Evolutionary conservation across 2,888 invertebrate genomes (phyloP), one percentile per base, ranked within the genome.

Genomic region (Baccha elongata): DNA sequence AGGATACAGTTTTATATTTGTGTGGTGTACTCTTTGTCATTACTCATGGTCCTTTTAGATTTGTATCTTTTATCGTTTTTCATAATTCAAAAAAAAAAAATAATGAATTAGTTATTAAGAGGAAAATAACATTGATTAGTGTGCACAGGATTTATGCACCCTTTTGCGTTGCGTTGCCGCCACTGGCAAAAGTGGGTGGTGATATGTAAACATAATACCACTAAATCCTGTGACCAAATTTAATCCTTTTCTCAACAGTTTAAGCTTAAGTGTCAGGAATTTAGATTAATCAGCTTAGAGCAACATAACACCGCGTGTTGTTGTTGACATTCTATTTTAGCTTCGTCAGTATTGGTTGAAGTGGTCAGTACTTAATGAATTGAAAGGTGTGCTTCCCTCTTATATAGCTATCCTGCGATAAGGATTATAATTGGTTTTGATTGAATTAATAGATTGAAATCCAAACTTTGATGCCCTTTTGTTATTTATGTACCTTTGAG

Each of bases 221-320:
- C 35, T 17, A 29, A 52, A 67, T 52, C 58, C 58, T 48, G 53
- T 50, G 44, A 67, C 62, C 60, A 60, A 44, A 55, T 81, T 40
- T 81, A 81, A 81, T 81, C 81, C 80, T 64, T 69, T 69, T 58
- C 48, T 40, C 67, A 76, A 72, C 67, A 76, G 76, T 76, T 81
- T 81, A 73, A 76, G 76, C 81, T 81, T 81, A 73, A 76, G 76
- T 81, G 81, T 72, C 71, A 71, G 67, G 53, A 60, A 71, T 76
- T 72, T 58, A 62, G 58, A 75, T 81, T 75, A 81, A 81, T 76
- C 81, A 72, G 71, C 75, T 81, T 72, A 67, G 40, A 48, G 58
- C 58, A 65, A 75, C 71, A 71, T 46, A 52, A 50, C 19, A 37
- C 42, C 21, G 8, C 8, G 8, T 4, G 8, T 32, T 7, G 23